These are phyloP conservation scores for Xylocopa sonorina DNA, from an alignment of 1,140 invertebrate species.

Conservation along the genomic window DNA sequence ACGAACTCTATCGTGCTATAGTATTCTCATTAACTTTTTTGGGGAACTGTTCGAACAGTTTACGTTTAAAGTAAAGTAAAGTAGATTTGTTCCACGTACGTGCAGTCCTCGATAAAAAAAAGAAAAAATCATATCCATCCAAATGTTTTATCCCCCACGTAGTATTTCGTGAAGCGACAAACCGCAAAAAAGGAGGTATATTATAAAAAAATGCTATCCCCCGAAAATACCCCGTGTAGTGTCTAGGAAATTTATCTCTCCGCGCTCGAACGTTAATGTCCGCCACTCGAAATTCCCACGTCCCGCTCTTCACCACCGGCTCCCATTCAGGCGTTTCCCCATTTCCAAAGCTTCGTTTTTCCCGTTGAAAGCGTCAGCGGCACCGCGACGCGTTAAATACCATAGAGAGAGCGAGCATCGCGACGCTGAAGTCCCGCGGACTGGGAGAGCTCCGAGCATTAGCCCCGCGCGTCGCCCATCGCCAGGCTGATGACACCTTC, in stretches of 20 bases:
- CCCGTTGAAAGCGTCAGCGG: conserved; percentile 10
- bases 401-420: background rate
- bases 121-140: too few species aligned
- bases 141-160: too few species aligned
- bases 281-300: conserved; percentile 11
- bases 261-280: conserved; percentile 10
- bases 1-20: background rate
- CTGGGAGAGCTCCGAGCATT: background rate
- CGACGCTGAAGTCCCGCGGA: background rate
- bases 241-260: conserved; percentile 5
- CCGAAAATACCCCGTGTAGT: background rate
- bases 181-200: background rate
- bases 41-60: background rate
- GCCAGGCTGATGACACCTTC: conserved; percentile 19
- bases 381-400: conserved; percentile 22
- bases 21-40: background rate
- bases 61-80: background rate
- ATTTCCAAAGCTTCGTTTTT: conserved; percentile 17
- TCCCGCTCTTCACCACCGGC: conserved; percentile 1
- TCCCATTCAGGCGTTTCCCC: conserved; percentile 3
- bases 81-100: too few species aligned
- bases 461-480: background rate
- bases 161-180: too few species aligned
- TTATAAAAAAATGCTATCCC: background rate
- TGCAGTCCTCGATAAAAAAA: too few species aligned